Evolutionary conservation across 2,888 invertebrate genomes (phyloP).

Genomic region (Nomada fabriciana): DNA sequence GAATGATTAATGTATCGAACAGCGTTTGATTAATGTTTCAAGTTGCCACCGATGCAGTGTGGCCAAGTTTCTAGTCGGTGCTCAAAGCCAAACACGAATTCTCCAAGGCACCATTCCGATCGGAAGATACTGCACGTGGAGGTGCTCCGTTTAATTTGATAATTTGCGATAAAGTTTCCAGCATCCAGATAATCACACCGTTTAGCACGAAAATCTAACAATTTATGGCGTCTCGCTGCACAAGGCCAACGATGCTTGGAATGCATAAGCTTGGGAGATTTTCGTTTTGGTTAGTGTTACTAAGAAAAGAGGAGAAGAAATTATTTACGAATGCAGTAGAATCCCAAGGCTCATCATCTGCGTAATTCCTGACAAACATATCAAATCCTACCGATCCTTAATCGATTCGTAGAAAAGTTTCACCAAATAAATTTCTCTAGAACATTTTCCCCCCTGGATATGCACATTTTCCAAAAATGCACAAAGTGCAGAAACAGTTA

Average conservation of each 20-base stretch:
- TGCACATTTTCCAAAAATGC: too few relatives aligned
- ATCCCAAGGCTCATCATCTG: too few relatives aligned
- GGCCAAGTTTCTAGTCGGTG: constrained; percentile 12
- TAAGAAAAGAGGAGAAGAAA: neutral
- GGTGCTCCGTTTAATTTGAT: neutral
- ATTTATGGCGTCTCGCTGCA: neutral
- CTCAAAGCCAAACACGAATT: constrained; percentile 26
- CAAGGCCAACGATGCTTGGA: too few relatives aligned
- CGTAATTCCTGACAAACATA: too few relatives aligned
- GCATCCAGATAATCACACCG: neutral
- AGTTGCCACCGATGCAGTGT: constrained; percentile 10
- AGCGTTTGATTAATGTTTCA: constrained; percentile 26
- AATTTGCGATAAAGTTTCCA: constrained; percentile 11
- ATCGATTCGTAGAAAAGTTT: too few relatives aligned
- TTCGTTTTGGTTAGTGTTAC: too few relatives aligned
- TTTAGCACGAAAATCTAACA: neutral
- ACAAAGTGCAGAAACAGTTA: too few relatives aligned
- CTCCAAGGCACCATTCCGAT: constrained; percentile 24
- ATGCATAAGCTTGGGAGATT: too few relatives aligned
- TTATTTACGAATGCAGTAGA: too few relatives aligned
- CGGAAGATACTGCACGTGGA: constrained; percentile 26
- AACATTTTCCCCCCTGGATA: too few relatives aligned
- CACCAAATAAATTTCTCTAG: too few relatives aligned
- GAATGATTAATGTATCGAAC: constrained; percentile 26
- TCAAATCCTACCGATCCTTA: too few relatives aligned